Evolutionary conservation across 1,140 invertebrate species (phyloP), one percentile per base, ranked within the genome.

Genomic region (Drosophila persimilis): DNA sequence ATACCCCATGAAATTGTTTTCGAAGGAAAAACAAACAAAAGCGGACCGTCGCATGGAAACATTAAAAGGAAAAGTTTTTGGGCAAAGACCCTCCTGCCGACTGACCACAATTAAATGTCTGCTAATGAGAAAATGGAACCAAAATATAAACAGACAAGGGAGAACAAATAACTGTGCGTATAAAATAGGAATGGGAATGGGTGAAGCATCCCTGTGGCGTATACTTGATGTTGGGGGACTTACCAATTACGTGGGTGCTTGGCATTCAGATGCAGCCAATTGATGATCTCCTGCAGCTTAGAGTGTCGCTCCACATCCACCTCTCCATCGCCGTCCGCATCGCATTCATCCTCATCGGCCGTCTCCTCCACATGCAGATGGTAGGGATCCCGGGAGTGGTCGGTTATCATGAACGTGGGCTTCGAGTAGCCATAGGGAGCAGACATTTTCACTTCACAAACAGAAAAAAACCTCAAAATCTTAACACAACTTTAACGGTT

Each of bases 361-460:
- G 29, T 60, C 2, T 31, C 31, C 0, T 51, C 47, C 2, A 26
- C 39, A n/a, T 85, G 59, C 71, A 86, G 39, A 22, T 88, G 74
- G 52, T 80, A 89, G 13, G 85, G 85, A 72, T 89, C 73, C 1
- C 51, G 60, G 35, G 70, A 75, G 51, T 89, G 73, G 44, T 89
- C 84, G n/a, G 85, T 89, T 52, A 89, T 89, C 66, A 77, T 73
- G 15, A 89, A 89, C 6, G 73, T 89, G 57, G 85, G 80, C 46
- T 85, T 89, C 5, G 41, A 66, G 17, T 89, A 85, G 2, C 60
- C 73, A 41, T 74, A 88, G 1, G 81, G 57, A 3, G 73, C 43
- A 26, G 81, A 77, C 81, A 85, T 85, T 61, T 48, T 52, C 22
- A 26, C 51, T 69, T 29, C 17, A 63, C 41, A 20, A 20, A 20